Evolutionary conservation across 2,888 invertebrate genomes (phyloP).

Genomic region (Leptopterna dolabrata): DNA sequence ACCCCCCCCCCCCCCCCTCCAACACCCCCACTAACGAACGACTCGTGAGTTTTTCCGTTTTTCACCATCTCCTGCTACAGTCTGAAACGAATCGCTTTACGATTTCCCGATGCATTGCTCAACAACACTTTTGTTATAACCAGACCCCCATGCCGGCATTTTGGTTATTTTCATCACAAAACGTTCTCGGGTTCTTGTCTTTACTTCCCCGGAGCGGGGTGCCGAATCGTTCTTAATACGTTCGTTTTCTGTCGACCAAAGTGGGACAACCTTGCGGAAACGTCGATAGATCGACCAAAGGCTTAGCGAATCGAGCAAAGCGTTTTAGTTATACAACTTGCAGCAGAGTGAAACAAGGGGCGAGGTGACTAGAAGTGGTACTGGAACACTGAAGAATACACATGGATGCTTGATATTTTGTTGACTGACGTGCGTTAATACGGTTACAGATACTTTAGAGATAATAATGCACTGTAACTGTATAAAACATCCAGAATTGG

Average conservation of each 20-base stretch:
- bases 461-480: too few relatives aligned
- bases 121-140: constrained; percentile 18
- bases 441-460: too few relatives aligned
- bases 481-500: too few relatives aligned
- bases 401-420: too few relatives aligned
- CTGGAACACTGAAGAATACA: too few relatives aligned
- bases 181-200: neutral
- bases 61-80: constrained; percentile 1
- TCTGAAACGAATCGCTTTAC: neutral
- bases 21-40: neutral
- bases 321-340: neutral
- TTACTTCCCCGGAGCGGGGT: neutral
- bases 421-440: too few relatives aligned
- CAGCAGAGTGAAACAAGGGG: too few relatives aligned
- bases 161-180: neutral
- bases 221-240: neutral
- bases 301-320: too few relatives aligned
- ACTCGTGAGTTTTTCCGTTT: neutral
- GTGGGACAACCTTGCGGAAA: neutral
- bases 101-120: constrained; percentile 19
- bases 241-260: neutral
- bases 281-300: neutral
- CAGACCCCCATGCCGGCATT: neutral
- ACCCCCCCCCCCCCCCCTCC: neutral
- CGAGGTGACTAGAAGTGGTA: too few relatives aligned